Evolutionary conservation across 30 jellyfish, hydroid and myxozoan genomes (phyloP).

Genomic region (Aurelia coerulea): DNA sequence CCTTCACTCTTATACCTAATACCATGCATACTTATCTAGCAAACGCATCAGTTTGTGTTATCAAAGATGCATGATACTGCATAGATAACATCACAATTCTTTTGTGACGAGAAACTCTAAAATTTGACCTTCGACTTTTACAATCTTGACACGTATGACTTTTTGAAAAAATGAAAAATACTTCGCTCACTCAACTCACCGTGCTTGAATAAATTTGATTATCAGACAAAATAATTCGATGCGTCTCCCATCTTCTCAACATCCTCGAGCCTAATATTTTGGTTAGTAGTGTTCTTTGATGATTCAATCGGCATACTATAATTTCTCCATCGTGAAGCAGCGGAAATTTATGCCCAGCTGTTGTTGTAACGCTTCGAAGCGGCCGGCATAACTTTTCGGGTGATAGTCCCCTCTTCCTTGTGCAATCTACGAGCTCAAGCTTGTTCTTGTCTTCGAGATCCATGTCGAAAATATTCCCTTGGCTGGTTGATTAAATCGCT

Average conservation of each 20-base stretch:
- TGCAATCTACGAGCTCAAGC: background rate
- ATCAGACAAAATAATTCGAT: conserved; percentile 68
- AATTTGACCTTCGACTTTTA: too few species aligned
- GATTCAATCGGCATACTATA: conserved; percentile 72
- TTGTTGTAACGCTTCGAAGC: conserved; percentile 12
- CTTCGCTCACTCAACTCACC: conserved; percentile 35
- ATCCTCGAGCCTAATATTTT: conserved; percentile 69
- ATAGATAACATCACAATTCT: too few species aligned
- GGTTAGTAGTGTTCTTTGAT: conserved; percentile 57
- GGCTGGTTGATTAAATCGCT: background rate
- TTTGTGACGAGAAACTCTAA: too few species aligned
- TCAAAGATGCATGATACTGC: too few species aligned
- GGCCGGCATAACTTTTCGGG: conserved; percentile 29
- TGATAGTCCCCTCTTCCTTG: conserved; percentile 58
- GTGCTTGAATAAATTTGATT: conserved; percentile 67
- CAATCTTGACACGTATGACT: too few species aligned
- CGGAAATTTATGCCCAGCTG: conserved; percentile 60
- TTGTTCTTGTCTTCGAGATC: background rate
- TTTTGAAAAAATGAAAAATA: background rate
- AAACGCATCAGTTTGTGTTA: too few species aligned
- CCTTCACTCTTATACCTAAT: too few species aligned
- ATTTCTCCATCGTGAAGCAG: conserved; percentile 78
- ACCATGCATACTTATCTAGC: too few species aligned
- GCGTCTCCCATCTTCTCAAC: conserved; percentile 87
- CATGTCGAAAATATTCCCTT: conserved; percentile 5